Evolutionary conservation across 2,113 vertebrate genomes (phyloP), one percentile per base, ranked within the genome.

Genomic region (Stegostoma tigrinum): DNA sequence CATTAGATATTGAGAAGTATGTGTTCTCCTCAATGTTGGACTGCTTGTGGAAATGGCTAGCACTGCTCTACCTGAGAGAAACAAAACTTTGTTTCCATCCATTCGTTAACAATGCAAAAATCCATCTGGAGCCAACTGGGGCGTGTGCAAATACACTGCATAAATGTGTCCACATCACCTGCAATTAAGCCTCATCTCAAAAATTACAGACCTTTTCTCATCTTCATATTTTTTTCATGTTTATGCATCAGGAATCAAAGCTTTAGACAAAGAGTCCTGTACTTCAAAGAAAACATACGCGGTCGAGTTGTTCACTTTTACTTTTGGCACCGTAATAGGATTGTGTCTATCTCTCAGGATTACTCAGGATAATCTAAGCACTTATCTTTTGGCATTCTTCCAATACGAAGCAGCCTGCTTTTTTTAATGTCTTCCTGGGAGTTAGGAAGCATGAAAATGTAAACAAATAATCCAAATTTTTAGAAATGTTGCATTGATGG

Each of bases 401-500:
- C 89, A 91, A 64, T 64, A 38, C 55, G 38, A 61, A 91, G 55
- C 89, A 91, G 89, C 55, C 21, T 91, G 89, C n/a, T 91, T 30
- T 91, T 66, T 91, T n/a, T 64, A 91, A 91, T n/a, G 17, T 64
- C 55, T 91, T n/a, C 89, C 89, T 38, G 34, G n/a, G 55, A 91
- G 89, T n/a, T 91, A 66, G n/a, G 30, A 17, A 30, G 55, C 14
- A 38, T 66, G 55, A 21, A 66, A 55, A 21, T 91, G 89, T 30
- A 64, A 91, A 91, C n/a, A 64, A 91, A 91, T 34, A 91, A 91
- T 91, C 30, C 55, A 91, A 66, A 93, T 10, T 66, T 93, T 93
- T 93, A 66, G 89, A n/a, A 93, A 93, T 55, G 12, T 38, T 66
- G 52, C 52, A 19, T 34, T 64, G 55, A 91, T 34, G 34, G 19